Conservation (phyloP, 2,888 invertebrate genomes). For the Cynaeus angustus region DNA sequence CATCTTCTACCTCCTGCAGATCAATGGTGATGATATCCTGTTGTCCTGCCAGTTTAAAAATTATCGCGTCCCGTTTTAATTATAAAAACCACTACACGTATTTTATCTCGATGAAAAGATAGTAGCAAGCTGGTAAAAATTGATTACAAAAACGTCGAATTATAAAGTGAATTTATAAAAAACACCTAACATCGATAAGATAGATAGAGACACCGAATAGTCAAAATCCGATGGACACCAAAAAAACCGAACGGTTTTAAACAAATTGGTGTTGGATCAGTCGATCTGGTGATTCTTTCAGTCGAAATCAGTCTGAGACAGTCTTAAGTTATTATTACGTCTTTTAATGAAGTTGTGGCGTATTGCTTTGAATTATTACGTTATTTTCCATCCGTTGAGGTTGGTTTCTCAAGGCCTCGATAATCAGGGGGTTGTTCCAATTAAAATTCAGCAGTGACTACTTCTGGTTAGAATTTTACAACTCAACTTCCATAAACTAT, state of each 20-base stretch:
- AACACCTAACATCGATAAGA: constrained; percentile 59
- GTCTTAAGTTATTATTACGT: constrained; percentile 65
- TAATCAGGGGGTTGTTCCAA: constrained; percentile 27
- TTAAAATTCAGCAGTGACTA: constrained; percentile 42
- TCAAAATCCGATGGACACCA: constrained; percentile 44
- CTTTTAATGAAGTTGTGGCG: constrained; percentile 58
- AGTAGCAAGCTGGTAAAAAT: constrained; percentile 59
- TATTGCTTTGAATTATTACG: constrained; percentile 61
- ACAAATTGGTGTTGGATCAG: constrained; percentile 64
- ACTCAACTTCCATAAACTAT: constrained; percentile 59
- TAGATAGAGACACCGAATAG: constrained; percentile 41
- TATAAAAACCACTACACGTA: constrained; percentile 19
- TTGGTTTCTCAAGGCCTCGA: constrained; percentile 55
- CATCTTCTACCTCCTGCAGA: constrained; percentile 70
- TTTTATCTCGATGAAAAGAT: constrained; percentile 25
- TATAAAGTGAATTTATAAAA: constrained; percentile 58
- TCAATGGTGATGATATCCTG: constrained; percentile 69
- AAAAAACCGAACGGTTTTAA: constrained; percentile 44
- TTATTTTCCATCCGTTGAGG: constrained; percentile 31
- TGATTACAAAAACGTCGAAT: constrained; percentile 60
- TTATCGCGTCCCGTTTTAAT: constrained; percentile 35
- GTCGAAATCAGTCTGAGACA: constrained; percentile 70
- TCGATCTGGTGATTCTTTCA: constrained; percentile 64
- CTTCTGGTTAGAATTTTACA: constrained; percentile 40
- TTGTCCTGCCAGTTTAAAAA: constrained; percentile 68